Evolutionary conservation across 2,888 invertebrate species (phyloP).

Genomic region (Pheosia gnoma): DNA sequence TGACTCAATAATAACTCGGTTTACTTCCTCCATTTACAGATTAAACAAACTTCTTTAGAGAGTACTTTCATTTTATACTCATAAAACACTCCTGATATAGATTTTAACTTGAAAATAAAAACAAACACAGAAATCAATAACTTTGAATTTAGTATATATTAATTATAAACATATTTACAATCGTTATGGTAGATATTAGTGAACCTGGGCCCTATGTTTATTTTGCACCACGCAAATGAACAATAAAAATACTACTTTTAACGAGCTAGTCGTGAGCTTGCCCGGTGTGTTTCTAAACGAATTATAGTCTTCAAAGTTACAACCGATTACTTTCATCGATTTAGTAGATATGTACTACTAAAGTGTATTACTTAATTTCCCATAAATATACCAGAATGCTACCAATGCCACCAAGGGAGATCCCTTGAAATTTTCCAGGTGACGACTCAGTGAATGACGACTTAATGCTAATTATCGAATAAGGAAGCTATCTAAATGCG

Average conservation of each 20-base stretch:
- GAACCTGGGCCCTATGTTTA: too few species aligned
- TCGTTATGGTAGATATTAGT: too few species aligned
- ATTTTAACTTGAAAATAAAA: neutral
- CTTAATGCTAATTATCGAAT: conserved; percentile 17
- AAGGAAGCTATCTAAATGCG: neutral
- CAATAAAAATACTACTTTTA: too few species aligned
- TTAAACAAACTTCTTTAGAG: neutral
- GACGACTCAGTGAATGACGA: conserved; percentile 1
- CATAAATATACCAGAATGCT: conserved; percentile 8
- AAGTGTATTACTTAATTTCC: neutral
- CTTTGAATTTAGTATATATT: too few species aligned
- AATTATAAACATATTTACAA: too few species aligned
- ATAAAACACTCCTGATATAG: neutral
- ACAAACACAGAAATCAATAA: neutral
- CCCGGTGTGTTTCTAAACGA: too few species aligned
- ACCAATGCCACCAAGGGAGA: neutral
- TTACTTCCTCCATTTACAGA: conserved; percentile 7
- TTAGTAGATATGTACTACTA: too few species aligned
- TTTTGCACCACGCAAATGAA: too few species aligned
- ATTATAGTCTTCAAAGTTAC: too few species aligned
- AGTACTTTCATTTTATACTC: neutral
- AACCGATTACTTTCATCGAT: too few species aligned
- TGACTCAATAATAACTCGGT: conserved; percentile 6
- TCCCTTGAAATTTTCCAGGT: conserved; percentile 4
- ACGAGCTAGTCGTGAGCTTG: too few species aligned